Evolutionary conservation across 37 sponge, comb jelly and placozoan species (phyloP), one percentile per base, ranked within the genome.

Genomic region (Amphimedon queenslandica): DNA sequence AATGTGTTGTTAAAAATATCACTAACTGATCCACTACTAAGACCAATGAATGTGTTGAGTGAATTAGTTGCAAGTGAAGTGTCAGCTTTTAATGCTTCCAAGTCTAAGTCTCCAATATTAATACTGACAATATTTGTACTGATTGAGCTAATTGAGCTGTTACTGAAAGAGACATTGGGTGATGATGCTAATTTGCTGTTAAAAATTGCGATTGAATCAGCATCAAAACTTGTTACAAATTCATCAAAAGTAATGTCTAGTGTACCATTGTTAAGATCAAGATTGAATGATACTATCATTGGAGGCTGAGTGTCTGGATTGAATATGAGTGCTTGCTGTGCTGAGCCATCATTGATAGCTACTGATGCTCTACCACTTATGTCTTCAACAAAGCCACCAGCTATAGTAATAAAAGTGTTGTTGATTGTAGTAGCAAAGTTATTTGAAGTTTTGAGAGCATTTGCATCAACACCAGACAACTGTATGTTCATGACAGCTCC

Each of bases 171-270:
- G 55, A 82, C 74, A 42, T 76, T 71, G 6, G 73, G 40, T 24
- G 78, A 67, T 33, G 85, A 69, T 56, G 53, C 51, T 0, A 34
- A 41, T 10, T 58, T 37, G 34, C 67, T 53, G 63, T 88, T 77
- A 47, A 80, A 73, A 5, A 93, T 56, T 13, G 64, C 55, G n/a
- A 83, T 41, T 13, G 70, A 77, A 28, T 72, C 78, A 1, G 77
- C 58, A 30, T 67, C 61, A 30, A 88, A 47, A 16, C 30, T 40
- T 21, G 47, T 1, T 0, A 93, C 64, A 13, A 47, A 37, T 55
- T 93, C 94, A 79, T 93, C 87, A 82, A 93, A 93, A 1, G 94
- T 93, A 20, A 93, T 57, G 24, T 41, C 58, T 39, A 93, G 66
- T 23, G 40, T 28, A 23, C 76, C 75, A 33, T 29, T 51, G 53